phyloP scores from a whole-genome alignment of 2,888 invertebrate species.

The Trachelus stipa region DNA sequence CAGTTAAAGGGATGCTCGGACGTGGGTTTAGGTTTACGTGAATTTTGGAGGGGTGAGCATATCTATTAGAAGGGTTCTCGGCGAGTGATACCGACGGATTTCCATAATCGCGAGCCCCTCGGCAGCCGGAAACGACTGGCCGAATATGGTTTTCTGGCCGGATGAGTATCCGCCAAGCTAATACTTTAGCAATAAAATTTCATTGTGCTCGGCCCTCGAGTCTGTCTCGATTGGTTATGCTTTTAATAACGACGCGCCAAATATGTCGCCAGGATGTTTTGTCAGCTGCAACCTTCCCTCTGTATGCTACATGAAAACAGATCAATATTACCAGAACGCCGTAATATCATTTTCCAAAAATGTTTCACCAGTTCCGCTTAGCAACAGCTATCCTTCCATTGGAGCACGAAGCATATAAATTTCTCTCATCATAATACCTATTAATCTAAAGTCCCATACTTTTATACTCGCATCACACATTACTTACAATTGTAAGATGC shows the following conservation, averaged over 20 bases:
- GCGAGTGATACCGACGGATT: not conserved
- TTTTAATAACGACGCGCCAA: constrained; percentile 38
- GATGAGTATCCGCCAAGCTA: constrained; percentile 22
- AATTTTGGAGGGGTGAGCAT: constrained; percentile 39
- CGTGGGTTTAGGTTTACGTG: constrained; percentile 19
- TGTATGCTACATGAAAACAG: not conserved
- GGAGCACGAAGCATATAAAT: no score
- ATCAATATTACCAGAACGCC: not conserved
- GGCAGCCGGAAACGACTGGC: constrained; percentile 6
- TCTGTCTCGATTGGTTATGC: constrained; percentile 23
- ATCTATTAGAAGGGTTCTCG: constrained; percentile 31
- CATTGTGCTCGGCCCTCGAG: constrained; percentile 33
- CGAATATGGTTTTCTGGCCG: constrained; percentile 4
- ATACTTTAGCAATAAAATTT: constrained; percentile 41
- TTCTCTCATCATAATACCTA: no score
- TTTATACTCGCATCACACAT: no score
- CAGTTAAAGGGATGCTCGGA: not conserved
- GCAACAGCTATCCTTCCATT: not conserved
- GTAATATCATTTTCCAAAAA: not conserved
- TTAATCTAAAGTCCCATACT: no score
- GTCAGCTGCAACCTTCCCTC: not conserved
- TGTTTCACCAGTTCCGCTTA: not conserved
- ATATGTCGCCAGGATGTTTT: constrained; percentile 20
- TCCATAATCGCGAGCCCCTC: constrained; percentile 29
- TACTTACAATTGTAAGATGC: no score